Conservation (phyloP, 1,140 invertebrate genomes). For the Caenorhabditis briggsae region DNA sequence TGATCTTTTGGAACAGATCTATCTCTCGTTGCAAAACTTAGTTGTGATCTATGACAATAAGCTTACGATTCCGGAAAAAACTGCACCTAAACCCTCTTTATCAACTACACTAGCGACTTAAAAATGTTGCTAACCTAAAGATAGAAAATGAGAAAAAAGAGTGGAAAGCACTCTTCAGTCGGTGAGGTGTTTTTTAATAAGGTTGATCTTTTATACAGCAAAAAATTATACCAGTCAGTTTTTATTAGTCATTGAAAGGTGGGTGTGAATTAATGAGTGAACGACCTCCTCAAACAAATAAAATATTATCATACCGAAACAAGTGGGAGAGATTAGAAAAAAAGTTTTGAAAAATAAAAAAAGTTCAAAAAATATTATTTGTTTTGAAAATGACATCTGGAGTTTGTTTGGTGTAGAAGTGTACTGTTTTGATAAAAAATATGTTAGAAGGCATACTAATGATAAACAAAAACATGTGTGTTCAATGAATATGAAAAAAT, state of each 20-base stretch:
- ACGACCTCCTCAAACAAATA: background rate
- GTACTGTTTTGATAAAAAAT: no score
- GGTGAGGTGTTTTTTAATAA: slow-evolving; percentile 10
- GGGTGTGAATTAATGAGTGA: background rate
- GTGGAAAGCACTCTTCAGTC: background rate
- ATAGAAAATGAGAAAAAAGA: slow-evolving; percentile 30
- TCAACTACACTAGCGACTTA: slow-evolving; percentile 48
- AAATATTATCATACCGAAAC: background rate
- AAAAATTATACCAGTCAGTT: background rate
- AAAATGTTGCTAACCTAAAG: slow-evolving; percentile 10
- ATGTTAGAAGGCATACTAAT: no score
- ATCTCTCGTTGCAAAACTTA: background rate
- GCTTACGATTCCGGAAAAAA: slow-evolving; percentile 33
- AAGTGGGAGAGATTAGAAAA: background rate
- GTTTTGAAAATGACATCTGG: no score
- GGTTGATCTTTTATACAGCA: background rate
- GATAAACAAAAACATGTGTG: no score
- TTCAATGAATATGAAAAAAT: no score
- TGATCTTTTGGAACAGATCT: slow-evolving; percentile 2
- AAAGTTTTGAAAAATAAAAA: background rate
- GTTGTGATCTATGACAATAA: background rate
- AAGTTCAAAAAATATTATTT: no score
- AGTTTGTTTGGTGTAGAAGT: no score
- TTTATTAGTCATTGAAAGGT: background rate
- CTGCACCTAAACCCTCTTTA: slow-evolving; percentile 1